Evolutionary conservation across 2,797 vertebrate genomes (phyloP), one percentile per base, ranked within the genome.

Genomic region (Lutra lutra): DNA sequence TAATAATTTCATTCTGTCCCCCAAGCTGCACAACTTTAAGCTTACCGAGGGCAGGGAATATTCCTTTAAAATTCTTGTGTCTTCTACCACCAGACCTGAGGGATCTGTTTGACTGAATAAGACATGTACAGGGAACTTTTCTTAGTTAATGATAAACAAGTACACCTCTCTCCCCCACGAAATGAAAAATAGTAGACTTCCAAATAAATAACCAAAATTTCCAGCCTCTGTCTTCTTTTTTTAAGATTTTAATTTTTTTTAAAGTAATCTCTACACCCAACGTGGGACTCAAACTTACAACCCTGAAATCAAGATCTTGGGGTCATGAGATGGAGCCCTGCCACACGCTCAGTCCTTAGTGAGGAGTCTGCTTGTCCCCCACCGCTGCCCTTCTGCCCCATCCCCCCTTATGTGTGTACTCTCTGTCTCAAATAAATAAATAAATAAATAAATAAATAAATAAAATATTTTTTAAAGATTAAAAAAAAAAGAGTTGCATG

Each of bases 101-200:
- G 43, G 75, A 86, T 77, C 86, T 90, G 51, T 51, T 90, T 78
- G 40, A 77, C 58, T 80, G 54, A 66, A 58, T 46, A 43, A 66
- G 40, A 82, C 32, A 68, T 35, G 35, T 29, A n/a, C 29, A 75
- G 40, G 10, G 68, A 35, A n/a, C 38, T 75, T 75, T 58, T 86
- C n/a, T 90, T 68, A 46, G 72, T 93, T 82, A 93, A 86, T 68
- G 40, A 82, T 51, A 79, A 89, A 85, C 25, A 82, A 80, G 46
- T 70, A 85, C 29, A 7, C 38, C 27, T 64, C 54, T 46, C 58
- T 11, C 32, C n/a, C 25, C 35, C 18, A 25, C 27, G 32, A 68
- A 29, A 62, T 38, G n/a, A 40, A 86, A 89, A 94, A 93, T 48
- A 86, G 21, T 35, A 75, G 48, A 72, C 46, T 89, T 70, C 32